Evolutionary conservation across 2,113 vertebrate species (phyloP).

Genomic region (Nibea coibor): DNA sequence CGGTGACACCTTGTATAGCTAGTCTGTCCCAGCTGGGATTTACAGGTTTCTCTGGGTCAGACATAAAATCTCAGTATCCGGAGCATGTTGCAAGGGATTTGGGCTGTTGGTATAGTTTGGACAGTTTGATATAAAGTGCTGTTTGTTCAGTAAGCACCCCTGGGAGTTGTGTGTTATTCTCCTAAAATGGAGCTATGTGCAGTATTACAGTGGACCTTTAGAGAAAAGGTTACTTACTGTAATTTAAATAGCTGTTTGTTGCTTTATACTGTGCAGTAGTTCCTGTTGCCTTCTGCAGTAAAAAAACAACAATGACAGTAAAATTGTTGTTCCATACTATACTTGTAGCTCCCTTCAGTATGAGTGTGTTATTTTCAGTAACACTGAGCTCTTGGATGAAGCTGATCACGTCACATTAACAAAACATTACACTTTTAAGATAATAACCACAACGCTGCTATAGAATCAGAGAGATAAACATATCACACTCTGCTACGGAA

Average conservation of each 20-base stretch:
- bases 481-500: not conserved
- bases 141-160: constrained; percentile 52
- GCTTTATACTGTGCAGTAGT: not conserved
- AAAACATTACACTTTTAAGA: not conserved
- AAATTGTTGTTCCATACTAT: not conserved
- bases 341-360: constrained; percentile 12
- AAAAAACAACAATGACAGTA: not conserved
- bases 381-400: not conserved
- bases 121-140: constrained; percentile 60
- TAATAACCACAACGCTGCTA: constrained; percentile 8
- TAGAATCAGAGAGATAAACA: not conserved
- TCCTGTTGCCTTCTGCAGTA: constrained; percentile 7
- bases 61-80: constrained; percentile 42
- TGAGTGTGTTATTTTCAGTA: not conserved
- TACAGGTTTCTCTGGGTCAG: constrained; percentile 25
- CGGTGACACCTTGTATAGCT: constrained; percentile 52
- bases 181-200: constrained; percentile 41
- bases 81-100: constrained; percentile 28
- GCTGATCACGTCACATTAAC: constrained; percentile 5
- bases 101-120: constrained; percentile 49
- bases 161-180: constrained; percentile 43
- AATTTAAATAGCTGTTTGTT: constrained; percentile 23
- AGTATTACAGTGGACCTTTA: not conserved
- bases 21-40: constrained; percentile 46
- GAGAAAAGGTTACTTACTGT: constrained; percentile 39